Base-by-base conservation (phyloP, 2,888 invertebrate species). In the Erynnis tages region DNA sequence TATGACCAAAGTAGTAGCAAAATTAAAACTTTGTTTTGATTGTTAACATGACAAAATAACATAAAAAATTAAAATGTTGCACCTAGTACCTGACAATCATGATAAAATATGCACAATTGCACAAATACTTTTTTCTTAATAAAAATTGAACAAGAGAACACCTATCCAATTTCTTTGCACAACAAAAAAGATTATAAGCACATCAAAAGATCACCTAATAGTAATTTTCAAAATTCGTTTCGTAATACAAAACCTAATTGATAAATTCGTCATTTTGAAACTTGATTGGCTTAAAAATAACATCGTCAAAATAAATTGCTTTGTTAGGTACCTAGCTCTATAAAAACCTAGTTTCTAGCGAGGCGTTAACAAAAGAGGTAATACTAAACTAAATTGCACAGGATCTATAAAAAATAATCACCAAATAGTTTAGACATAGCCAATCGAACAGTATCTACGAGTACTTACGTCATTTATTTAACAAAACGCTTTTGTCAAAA, bases 281-380 rank as follows among this genome's bases (percentile, higher is more conserved):
- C 35, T 10, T 44, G 50, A 50, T 44, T 50, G 43, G 17, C 35
- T 35, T 50, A 50, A 43, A 44, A 52, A 52, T 52, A 44, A 44
- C 44, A 30, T 52, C 44, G 52, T 44, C 35, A 44, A 52, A 52
- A 52, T 53, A 53, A 45, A 53, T 53, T 53, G 45, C 45, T 45
- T 45, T 53, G 52, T 38, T 29, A 37, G 41, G 44, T 10, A 17
- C 16, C 44, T 13, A 17, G 25, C 44, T 13, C 21, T 8, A 37
- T 37, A 52, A 50, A 50, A 50, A 50, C 35, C 35, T 44, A 44
- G 43, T 44, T 30, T 23, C 50, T 16, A 44, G 23, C 52, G 44
- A 52, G 52, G 44, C 52, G 52, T 34, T 30, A 27, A 45, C 44
- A 45, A 52, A 30, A 10, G 52, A 38, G n/a, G 37, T 37, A 52